These are phyloP conservation scores for Tetraodon nigroviridis DNA, from an alignment of 2,113 vertebrate genomes.

Conservation along the genomic window DNA sequence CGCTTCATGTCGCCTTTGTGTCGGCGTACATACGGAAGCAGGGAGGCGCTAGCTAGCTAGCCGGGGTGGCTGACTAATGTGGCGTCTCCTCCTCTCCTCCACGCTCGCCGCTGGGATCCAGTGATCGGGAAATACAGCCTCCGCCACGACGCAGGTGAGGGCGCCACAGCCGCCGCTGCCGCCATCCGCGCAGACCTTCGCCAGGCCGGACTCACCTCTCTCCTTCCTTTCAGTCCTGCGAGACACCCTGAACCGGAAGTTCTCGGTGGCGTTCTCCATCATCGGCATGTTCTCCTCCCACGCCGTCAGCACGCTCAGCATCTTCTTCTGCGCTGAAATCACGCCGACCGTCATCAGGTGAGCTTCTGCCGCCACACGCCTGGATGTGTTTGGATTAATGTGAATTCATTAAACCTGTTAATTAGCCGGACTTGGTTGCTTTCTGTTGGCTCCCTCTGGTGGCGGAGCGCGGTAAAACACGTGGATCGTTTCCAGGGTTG, in stretches of 20 bases:
- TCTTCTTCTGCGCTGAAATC: conserved; percentile 97
- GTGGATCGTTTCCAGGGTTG: too few species aligned
- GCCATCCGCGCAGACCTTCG: neutral
- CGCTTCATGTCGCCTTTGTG: neutral
- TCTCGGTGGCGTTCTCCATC: conserved; percentile 91
- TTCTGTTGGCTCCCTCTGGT: conserved; percentile 41
- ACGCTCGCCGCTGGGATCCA: conserved; percentile 56
- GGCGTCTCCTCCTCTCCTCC: conserved; percentile 9
- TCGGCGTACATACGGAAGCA: conserved; percentile 40
- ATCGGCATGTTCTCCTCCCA: conserved; percentile 98
- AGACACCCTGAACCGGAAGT: conserved; percentile 90
- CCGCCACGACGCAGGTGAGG: conserved; percentile 88
- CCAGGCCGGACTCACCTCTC: neutral
- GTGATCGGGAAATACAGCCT: conserved; percentile 98
- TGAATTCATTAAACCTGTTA: neutral
- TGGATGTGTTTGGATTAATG: neutral
- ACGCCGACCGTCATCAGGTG: conserved; percentile 97
- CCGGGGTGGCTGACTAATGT: conserved; percentile 25
- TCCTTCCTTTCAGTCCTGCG: conserved; percentile 78
- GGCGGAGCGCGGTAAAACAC: conserved; percentile 4
- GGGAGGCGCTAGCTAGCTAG: conserved; percentile 36
- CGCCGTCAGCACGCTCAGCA: conserved; percentile 91
- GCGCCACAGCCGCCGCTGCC: neutral
- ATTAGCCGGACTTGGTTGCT: neutral
- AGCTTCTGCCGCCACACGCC: conserved; percentile 26